Evolutionary conservation across 1,140 invertebrate genomes (phyloP).

Genomic region (Zaprionus lachaisei): DNA sequence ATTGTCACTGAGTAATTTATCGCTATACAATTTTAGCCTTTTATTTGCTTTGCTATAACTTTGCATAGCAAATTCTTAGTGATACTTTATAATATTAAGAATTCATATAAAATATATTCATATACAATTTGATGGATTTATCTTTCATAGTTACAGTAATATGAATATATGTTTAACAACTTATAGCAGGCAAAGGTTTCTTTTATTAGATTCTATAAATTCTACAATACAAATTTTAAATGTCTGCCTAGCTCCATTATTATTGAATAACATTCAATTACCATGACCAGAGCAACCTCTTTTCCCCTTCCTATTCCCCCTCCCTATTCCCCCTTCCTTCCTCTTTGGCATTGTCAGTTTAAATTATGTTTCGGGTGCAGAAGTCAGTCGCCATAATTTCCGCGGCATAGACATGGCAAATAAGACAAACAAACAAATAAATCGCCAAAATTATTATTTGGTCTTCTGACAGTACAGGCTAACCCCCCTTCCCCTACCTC

Average conservation of each 20-base stretch:
- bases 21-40: too few relatives aligned
- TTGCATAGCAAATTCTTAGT: too few relatives aligned
- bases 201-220: too few relatives aligned
- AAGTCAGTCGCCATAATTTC: slow-evolving; percentile 72
- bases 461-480: slow-evolving; percentile 15
- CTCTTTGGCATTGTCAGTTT: slow-evolving; percentile 54
- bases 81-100: too few relatives aligned
- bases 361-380: slow-evolving; percentile 62
- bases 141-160: too few relatives aligned
- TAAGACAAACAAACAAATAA: slow-evolving; percentile 81
- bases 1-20: too few relatives aligned
- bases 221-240: not conserved
- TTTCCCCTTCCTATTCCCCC: not conserved
- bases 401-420: slow-evolving; percentile 71
- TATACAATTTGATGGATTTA: too few relatives aligned
- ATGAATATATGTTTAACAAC: too few relatives aligned
- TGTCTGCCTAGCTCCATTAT: not conserved
- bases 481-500: slow-evolving; percentile 8
- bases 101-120: too few relatives aligned
- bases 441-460: slow-evolving; percentile 80
- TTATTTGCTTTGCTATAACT: too few relatives aligned
- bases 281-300: not conserved
- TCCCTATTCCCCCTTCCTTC: not conserved
- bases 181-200: too few relatives aligned
- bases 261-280: slow-evolving; percentile 31